Conservation (phyloP, 2,888 invertebrate genomes). For the Agrilus cyanescens region DNA sequence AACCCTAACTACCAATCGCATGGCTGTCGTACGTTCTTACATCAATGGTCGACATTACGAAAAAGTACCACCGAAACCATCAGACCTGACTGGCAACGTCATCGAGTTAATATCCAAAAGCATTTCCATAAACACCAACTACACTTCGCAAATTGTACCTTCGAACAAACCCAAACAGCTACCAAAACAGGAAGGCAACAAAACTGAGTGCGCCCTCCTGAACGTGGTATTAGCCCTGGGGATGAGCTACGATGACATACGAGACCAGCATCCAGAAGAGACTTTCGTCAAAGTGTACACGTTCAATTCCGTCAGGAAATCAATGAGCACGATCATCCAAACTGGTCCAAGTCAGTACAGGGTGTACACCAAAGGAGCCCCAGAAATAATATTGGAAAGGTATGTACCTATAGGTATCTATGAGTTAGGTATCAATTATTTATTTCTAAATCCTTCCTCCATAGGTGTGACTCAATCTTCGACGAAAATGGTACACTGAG, state of each 20-base stretch:
- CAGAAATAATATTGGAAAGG: conserved; percentile 98
- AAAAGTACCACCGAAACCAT: conserved; percentile 69
- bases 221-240: conserved; percentile 87
- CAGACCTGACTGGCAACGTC: conserved; percentile 73
- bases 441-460: conserved; percentile 7
- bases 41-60: conserved; percentile 88
- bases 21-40: conserved; percentile 97
- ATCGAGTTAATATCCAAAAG: conserved; percentile 76
- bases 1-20: conserved; percentile 94
- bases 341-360: conserved; percentile 78
- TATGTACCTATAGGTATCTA: conserved; percentile 37
- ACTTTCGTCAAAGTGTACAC: conserved; percentile 87
- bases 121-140: conserved; percentile 91
- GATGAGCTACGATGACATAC: conserved; percentile 83
- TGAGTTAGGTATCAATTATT: neutral
- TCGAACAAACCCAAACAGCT: conserved; percentile 70
- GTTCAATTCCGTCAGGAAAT: conserved; percentile 99
- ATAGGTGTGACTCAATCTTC: conserved; percentile 88
- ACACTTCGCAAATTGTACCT: conserved; percentile 87
- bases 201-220: conserved; percentile 95
- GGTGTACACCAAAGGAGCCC: conserved; percentile 95
- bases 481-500: conserved; percentile 85
- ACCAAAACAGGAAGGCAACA: conserved; percentile 95
- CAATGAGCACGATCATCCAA: conserved; percentile 95
- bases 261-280: conserved; percentile 87